Conservation (phyloP, 2,888 invertebrate genomes). For the Hecatera dysodea region DNA sequence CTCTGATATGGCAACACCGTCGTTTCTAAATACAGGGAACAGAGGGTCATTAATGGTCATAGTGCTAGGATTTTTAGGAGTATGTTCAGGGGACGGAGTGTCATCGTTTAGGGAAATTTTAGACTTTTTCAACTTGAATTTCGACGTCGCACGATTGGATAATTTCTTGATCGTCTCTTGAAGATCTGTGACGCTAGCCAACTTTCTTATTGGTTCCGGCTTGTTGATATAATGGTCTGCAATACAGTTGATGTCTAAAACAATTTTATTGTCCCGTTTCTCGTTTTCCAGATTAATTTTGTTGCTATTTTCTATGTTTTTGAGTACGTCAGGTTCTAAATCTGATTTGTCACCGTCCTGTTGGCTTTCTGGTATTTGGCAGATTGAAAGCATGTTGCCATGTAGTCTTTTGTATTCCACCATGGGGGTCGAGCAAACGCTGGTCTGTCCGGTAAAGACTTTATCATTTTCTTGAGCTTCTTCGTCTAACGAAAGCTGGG, state of each 20-base stretch:
- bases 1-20: slow-evolving; percentile 93
- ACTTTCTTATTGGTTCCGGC: slow-evolving; percentile 85
- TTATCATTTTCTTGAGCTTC: slow-evolving; percentile 89
- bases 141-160: slow-evolving; percentile 90
- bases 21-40: slow-evolving; percentile 94
- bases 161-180: slow-evolving; percentile 91
- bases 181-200: slow-evolving; percentile 92
- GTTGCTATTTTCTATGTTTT: slow-evolving; percentile 81
- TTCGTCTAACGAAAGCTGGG: slow-evolving; percentile 90
- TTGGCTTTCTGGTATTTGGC: slow-evolving; percentile 91
- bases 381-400: slow-evolving; percentile 94
- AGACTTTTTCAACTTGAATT: slow-evolving; percentile 85
- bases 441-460: slow-evolving; percentile 93
- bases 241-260: slow-evolving; percentile 84
- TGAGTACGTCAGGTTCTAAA: slow-evolving; percentile 83
- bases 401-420: slow-evolving; percentile 94
- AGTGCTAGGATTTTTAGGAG: slow-evolving; percentile 85
- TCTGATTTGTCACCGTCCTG: slow-evolving; percentile 82
- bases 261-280: slow-evolving; percentile 81
- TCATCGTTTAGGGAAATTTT: slow-evolving; percentile 77
- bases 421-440: slow-evolving; percentile 95
- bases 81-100: slow-evolving; percentile 78
- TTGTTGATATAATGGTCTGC: slow-evolving; percentile 89
- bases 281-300: slow-evolving; percentile 79
- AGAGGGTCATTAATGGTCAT: slow-evolving; percentile 95